Evolutionary conservation across 2,797 vertebrate genomes (phyloP), one percentile per base, ranked within the genome.

Genomic region (Microctenopoma steveboyesi): DNA sequence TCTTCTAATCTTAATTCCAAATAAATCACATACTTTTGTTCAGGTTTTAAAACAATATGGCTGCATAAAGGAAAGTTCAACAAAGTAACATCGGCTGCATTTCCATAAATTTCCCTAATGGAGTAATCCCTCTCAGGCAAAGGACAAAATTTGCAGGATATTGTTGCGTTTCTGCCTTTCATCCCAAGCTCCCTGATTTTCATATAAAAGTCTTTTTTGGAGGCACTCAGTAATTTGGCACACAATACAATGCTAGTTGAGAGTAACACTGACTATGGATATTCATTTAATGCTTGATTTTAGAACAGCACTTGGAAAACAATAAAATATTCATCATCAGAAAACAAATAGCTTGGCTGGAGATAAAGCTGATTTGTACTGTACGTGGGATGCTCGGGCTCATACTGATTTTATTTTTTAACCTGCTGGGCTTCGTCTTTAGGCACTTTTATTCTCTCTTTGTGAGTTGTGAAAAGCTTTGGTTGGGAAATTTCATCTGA

Each of bases 61-160:
- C 85, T 77, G 63, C 83, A 83, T 89, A 79, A 90, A 91, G 91
- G 81, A 90, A 92, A 90, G 88, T 92, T 92, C 86, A 90, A 84
- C 89, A 88, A 91, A 88, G 84, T 90, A 81, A 90, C 88, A 92
- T 85, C 61, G 12, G 52, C 60, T 63, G 64, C 74, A 94, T 95
- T 94, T 93, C 85, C 92, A 94, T 94, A 94, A 93, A 94, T 94
- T 94, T 93, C 87, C 92, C 86, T 94, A 95, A 95, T 94, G 92
- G 87, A 93, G 85, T 90, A 90, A 93, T 93, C 87, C 88, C 81
- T 82, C 57, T 84, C 79, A 86, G 84, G 91, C 89, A 93, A 92
- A 90, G 84, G 87, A 89, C 73, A 78, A 76, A 82, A 89, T 92
- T 87, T 89, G 85, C 79, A 82, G 84, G 83, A 88, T 90, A 89